These are phyloP conservation scores for Caiman crocodilus DNA, from an alignment of 2,797 vertebrate species.

Conservation along the genomic window DNA sequence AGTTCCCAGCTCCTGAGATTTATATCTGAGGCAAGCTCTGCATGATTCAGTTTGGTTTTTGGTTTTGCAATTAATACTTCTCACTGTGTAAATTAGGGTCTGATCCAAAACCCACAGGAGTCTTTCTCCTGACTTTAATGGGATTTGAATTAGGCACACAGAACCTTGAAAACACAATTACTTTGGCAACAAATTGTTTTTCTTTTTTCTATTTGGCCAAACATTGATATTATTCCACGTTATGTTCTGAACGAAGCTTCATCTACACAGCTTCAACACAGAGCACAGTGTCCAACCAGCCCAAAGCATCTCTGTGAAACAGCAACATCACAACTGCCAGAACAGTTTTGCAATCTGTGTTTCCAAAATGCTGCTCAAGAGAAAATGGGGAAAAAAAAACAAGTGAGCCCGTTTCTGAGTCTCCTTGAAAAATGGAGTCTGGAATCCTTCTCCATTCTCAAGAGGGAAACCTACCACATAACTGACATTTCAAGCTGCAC, in stretches of 20 bases:
- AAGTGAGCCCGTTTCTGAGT: not conserved
- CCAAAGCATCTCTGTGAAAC: not conserved
- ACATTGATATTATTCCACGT: conserved; percentile 41
- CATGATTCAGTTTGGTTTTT: not conserved
- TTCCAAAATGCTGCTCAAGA: conserved; percentile 16
- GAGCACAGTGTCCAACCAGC: not conserved
- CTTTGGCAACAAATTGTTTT: conserved; percentile 37
- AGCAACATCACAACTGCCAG: not conserved
- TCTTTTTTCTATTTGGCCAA: conserved; percentile 20
- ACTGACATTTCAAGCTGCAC: not conserved
- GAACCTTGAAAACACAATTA: not conserved
- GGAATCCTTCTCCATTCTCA: not conserved
- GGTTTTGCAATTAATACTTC: not conserved
- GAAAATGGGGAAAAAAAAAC: not conserved
- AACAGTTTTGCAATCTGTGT: not conserved
- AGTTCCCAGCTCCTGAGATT: not conserved
- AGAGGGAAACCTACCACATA: not conserved
- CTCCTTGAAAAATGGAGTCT: not conserved
- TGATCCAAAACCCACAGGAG: not conserved
- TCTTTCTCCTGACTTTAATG: not conserved
- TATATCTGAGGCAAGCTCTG: not conserved
- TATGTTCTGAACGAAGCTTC: conserved; percentile 32
- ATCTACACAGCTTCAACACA: not conserved
- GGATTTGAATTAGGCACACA: not conserved
- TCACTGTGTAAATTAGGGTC: not conserved